Evolutionary conservation across 2,888 invertebrate species (phyloP), one percentile per base, ranked within the genome.

Genomic region (Limnephilus rhombicus): DNA sequence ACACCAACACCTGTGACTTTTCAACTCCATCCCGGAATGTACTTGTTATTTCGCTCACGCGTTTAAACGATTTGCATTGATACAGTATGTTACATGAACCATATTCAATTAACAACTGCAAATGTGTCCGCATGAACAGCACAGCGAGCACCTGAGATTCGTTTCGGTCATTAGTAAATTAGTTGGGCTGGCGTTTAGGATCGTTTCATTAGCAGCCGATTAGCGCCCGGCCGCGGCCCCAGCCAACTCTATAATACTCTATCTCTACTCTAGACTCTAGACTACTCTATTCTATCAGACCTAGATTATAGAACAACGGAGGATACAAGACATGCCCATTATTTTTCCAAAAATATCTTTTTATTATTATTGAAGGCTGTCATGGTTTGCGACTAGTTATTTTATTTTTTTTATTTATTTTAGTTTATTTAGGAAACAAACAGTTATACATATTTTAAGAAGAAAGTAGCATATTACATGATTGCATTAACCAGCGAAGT

Each of bases 171-270:
- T 86, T 86, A 86, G 86, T 45, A 45, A 86, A 86, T 86, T 86
- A 45, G 86, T 45, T 49, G 86, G 53, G 29, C 45, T 45, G 86
- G 86, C 86, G 86, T 49, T 86, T 31, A 82, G 86, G 49, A 45
- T 53, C 53, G 29, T 86, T 86, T 86, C 86, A 86, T 86, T 86
- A 86, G 86, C 86, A 45, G 18, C 86, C 86, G 86, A 86, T 86
- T 86, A 86, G 53, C 86, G 45, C 86, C 86, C 86, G 86, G 49
- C 18, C 86, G 53, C 86, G 86, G 49, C 18, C 13, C 68, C 68
- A 68, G 24, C n/a, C 5, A 68, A 68, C 24, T 68, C 24, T 68
- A n/a, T 68, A 68, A 68, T 24, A 24, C 68, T 68, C 68, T n/a
- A n/a, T n/a, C 68, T 24, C 24, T 68, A 24, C 24, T 68, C 24